Conservation (phyloP, 2,113 vertebrate genomes). For the Misgurnus anguillicaudatus region DNA sequence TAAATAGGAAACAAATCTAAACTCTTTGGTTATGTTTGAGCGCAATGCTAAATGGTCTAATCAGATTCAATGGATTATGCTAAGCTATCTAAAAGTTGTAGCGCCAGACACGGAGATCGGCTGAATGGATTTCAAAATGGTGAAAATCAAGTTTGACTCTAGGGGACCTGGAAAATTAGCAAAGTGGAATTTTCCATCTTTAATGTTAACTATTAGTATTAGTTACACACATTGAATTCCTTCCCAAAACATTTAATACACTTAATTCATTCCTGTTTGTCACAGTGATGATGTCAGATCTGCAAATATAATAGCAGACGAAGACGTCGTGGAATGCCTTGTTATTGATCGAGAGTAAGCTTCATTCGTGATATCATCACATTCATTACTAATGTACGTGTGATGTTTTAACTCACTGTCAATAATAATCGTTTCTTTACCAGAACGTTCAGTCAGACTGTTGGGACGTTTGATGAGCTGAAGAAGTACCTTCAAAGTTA, state of each 20-base stretch:
- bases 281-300: constrained; percentile 75
- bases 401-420: not conserved
- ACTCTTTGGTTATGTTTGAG: no score
- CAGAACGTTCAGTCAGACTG: constrained; percentile 78
- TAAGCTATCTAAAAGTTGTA: no score
- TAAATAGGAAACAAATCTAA: no score
- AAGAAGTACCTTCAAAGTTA: constrained; percentile 78
- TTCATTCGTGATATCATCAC: constrained; percentile 14
- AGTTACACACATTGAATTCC: not conserved
- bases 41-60: no score
- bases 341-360: constrained; percentile 79
- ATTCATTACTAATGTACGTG: not conserved
- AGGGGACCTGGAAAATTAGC: no score
- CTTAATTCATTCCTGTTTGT: constrained; percentile 15
- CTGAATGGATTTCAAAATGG: no score
- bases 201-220: not conserved
- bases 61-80: no score
- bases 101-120: no score
- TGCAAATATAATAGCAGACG: constrained; percentile 77
- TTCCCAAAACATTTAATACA: not conserved
- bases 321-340: constrained; percentile 76
- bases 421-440: not conserved
- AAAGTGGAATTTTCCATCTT: no score
- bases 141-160: no score
- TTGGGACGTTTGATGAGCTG: constrained; percentile 78